A percentile compares a stretch with the other conserved stretches of the same genome.
Evolutionary conservation across 2,797 vertebrate genomes (phyloP).

Genomic region (Parambassis ranga): DNA sequence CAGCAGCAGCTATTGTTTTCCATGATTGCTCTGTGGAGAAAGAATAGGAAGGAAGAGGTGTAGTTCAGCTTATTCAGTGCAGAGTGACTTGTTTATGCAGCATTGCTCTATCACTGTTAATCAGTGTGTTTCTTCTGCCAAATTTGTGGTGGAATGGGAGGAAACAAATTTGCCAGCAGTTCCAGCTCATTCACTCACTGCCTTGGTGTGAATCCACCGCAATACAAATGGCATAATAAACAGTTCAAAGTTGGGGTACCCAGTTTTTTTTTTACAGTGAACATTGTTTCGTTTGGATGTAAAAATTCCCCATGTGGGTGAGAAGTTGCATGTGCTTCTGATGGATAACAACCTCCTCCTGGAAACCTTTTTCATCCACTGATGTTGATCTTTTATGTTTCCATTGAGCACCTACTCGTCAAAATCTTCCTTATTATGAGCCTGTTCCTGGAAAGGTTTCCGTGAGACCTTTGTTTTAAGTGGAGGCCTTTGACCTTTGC

Average conservation of each 20-base stretch:
- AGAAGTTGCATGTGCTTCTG: slow-evolving; percentile 8
- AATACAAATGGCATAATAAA: slow-evolving; percentile 22
- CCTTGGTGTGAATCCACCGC: slow-evolving; percentile 25
- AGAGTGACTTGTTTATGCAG: slow-evolving; percentile 29
- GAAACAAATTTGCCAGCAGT: slow-evolving; percentile 30
- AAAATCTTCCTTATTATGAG: slow-evolving; percentile 26
- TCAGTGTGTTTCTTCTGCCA: slow-evolving; percentile 19
- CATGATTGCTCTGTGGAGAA: slow-evolving; percentile 36
- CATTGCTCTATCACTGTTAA: slow-evolving; percentile 26
- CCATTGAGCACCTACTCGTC: slow-evolving; percentile 33
- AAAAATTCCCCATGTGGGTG: slow-evolving; percentile 32
- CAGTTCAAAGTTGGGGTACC: slow-evolving; percentile 14
- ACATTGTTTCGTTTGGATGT: slow-evolving; percentile 25
- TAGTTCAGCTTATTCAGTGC: slow-evolving; percentile 11
- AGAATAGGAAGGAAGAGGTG: slow-evolving; percentile 37
- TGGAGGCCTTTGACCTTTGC: slow-evolving; percentile 11
- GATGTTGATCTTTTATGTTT: slow-evolving; percentile 32
- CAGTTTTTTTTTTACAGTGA: slow-evolving; percentile 6
- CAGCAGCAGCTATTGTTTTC: slow-evolving; percentile 34
- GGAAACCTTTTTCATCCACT: slow-evolving; percentile 19
- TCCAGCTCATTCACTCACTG: slow-evolving; percentile 15
- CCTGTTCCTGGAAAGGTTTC: slow-evolving; percentile 40
- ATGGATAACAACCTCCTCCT: slow-evolving; percentile 22
- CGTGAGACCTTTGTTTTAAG: slow-evolving; percentile 25
- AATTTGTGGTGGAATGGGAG: slow-evolving; percentile 34